phyloP scores from a whole-genome alignment of 1,140 invertebrate genomes.

The Drosophila ananassae region DNA sequence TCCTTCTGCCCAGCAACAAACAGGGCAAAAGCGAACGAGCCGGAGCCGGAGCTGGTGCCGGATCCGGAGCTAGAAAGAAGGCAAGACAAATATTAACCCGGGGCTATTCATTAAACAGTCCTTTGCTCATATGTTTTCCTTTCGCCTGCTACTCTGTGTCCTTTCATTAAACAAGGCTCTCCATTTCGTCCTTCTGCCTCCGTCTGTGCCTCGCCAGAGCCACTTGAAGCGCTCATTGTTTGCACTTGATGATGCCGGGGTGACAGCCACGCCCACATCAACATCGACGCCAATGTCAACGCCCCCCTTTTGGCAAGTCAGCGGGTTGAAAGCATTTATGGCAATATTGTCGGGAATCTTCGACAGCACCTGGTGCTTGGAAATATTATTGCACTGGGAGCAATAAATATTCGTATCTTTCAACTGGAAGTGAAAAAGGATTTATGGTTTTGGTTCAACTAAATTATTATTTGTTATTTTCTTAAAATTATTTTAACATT shows the following conservation, averaged over 20 bases:
- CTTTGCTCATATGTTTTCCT: conserved; percentile 79
- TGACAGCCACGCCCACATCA: conserved; percentile 39
- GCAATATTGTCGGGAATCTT: conserved; percentile 44
- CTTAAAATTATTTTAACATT: neutral
- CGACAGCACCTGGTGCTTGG: conserved; percentile 37
- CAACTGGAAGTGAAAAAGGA: neutral
- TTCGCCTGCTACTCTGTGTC: conserved; percentile 55
- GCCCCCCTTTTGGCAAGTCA: conserved; percentile 1
- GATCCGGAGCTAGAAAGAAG: conserved; percentile 56
- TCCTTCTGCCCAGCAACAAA: conserved; percentile 67
- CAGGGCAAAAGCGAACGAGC: conserved; percentile 19
- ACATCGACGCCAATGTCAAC: neutral
- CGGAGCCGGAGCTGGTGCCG: neutral
- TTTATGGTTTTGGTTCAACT: neutral
- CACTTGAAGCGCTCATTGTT: conserved; percentile 59
- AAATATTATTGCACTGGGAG: conserved; percentile 23
- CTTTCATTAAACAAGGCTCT: conserved; percentile 58
- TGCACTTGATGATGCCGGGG: conserved; percentile 55
- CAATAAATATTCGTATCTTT: neutral
- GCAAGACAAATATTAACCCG: conserved; percentile 74
- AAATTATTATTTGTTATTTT: neutral
- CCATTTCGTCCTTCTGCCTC: neutral
- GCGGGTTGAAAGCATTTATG: conserved; percentile 55
- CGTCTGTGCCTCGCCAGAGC: conserved; percentile 12
- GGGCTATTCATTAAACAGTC: conserved; percentile 80